Percentiles rank a stretch among this genome's conserved stretches.
These are phyloP conservation scores for Micropoecilia bifurca DNA, from an alignment of 2,797 vertebrate genomes.

Conservation along the genomic window DNA sequence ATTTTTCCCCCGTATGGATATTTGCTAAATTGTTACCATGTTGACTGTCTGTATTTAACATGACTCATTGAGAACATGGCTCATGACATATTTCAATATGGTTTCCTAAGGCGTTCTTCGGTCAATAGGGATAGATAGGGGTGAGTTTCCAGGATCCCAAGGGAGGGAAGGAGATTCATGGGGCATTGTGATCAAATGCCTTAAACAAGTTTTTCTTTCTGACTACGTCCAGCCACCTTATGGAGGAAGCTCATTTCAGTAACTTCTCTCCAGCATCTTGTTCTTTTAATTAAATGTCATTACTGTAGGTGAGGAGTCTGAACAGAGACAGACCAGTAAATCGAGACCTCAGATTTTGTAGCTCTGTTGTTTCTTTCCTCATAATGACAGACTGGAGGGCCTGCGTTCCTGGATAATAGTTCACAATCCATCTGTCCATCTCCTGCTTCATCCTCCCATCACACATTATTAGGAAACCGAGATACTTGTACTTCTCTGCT, in stretches of 20 bases:
- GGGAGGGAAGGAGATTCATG: too few relatives aligned
- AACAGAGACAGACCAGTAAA: not conserved
- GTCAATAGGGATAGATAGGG: not conserved
- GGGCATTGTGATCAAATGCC: not conserved
- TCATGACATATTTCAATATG: not conserved
- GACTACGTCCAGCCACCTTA: not conserved
- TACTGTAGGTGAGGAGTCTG: not conserved
- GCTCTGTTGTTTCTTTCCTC: not conserved
- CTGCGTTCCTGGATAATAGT: not conserved
- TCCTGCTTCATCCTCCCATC: not conserved
- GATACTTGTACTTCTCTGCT: not conserved
- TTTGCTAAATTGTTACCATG: not conserved
- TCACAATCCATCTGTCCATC: not conserved
- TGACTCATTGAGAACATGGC: not conserved
- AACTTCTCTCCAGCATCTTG: not conserved
- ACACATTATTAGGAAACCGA: not conserved
- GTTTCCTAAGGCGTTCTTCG: not conserved
- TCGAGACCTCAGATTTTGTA: not conserved
- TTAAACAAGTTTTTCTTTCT: not conserved
- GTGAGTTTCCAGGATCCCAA: not conserved
- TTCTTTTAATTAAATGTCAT: not conserved
- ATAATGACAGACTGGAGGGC: not conserved
- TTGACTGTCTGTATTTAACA: not conserved
- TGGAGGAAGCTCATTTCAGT: not conserved
- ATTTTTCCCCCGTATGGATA: not conserved